Evolutionary conservation across 1,140 invertebrate genomes (phyloP).

Genomic region (Lepidurus arcticus): DNA sequence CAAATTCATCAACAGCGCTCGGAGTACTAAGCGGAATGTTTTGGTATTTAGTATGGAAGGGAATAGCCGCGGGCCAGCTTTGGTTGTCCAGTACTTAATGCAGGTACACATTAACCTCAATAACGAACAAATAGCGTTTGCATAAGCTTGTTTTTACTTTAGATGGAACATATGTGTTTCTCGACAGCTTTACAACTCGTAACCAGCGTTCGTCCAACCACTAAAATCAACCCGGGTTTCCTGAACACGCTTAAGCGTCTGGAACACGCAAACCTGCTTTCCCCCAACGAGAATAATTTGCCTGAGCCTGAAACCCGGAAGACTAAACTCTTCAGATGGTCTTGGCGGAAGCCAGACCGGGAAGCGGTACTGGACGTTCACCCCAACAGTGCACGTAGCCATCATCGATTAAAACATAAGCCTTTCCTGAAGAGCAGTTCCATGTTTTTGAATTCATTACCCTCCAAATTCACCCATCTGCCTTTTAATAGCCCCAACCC

Average conservation of each 20-base stretch:
- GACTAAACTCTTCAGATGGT: background rate
- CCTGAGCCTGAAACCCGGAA: background rate
- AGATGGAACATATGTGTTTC: background rate
- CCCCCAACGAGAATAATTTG: background rate
- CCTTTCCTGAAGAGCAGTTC: background rate
- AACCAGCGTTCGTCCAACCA: background rate
- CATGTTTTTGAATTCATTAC: background rate
- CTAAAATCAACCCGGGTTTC: background rate
- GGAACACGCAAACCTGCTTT: background rate
- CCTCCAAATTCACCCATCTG: background rate
- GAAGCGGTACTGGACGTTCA: background rate
- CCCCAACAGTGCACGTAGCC: background rate
- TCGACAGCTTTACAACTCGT: background rate
- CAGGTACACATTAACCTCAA: conserved; percentile 22
- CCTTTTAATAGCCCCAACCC: background rate
- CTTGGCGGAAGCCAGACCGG: background rate
- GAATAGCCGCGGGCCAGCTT: conserved; percentile 24
- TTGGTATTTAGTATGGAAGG: conserved; percentile 27
- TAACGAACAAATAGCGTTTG: background rate
- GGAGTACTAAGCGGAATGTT: conserved; percentile 11
- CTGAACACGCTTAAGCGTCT: background rate
- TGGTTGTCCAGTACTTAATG: conserved; percentile 32
- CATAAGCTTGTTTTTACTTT: background rate
- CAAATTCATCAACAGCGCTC: conserved; percentile 28
- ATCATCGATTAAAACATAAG: background rate